phyloP scores from a whole-genome alignment of 2,797 vertebrate species.

The Gallinago stenura region DNA sequence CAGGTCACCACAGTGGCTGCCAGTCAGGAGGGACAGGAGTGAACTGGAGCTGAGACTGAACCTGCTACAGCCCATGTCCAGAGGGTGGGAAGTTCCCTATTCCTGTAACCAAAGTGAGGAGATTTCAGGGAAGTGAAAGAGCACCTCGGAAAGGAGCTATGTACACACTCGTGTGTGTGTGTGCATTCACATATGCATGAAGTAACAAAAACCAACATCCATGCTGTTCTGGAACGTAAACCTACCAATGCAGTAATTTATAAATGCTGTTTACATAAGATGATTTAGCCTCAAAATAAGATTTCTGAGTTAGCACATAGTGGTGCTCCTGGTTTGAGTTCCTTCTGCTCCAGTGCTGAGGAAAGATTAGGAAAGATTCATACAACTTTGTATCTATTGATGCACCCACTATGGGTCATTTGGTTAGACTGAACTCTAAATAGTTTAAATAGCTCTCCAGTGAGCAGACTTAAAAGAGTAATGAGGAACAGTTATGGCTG shows the following conservation, averaged over 20 bases:
- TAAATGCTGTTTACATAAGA: background rate
- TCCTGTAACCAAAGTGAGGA: background rate
- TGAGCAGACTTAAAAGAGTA: background rate
- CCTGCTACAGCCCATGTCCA: fast-evolving
- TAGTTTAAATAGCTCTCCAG: conserved; percentile 41
- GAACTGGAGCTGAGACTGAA: background rate
- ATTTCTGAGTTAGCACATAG: background rate
- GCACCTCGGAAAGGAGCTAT: background rate
- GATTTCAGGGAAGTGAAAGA: background rate
- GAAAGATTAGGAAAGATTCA: background rate
- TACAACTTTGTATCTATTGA: background rate
- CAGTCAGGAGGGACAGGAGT: background rate
- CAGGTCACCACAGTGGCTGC: background rate
- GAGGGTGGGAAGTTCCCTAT: background rate
- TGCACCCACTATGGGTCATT: background rate
- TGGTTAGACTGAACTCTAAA: conserved; percentile 5
- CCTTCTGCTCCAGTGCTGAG: background rate
- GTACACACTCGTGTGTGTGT: background rate
- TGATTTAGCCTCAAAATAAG: background rate
- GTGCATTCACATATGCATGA: background rate
- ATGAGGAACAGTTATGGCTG: background rate
- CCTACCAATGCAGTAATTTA: background rate
- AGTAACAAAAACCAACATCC: background rate
- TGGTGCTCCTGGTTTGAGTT: background rate
- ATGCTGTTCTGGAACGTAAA: background rate